Evolutionary conservation across 2,888 invertebrate species (phyloP), one percentile per base, ranked within the genome.

Genomic region (Leptinotarsa peninsularis): DNA sequence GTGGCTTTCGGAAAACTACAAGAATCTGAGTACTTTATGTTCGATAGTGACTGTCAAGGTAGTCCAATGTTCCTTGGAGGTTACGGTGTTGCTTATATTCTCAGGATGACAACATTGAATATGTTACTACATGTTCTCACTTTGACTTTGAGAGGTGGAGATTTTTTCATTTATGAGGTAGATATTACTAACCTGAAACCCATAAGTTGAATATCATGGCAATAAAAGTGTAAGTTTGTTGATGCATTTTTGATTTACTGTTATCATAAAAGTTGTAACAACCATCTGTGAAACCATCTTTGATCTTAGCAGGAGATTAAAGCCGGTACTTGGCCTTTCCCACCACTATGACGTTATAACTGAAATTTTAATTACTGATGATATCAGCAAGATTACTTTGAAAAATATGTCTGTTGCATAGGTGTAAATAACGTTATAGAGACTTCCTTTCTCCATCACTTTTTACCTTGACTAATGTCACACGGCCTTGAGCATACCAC

Each of bases 21-120:
- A 49, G 88, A 88, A 0, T 83, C 86, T 17, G 93, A 93, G 15
- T 93, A 92, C 82, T 93, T 92, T 80, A 91, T 93, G 91, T 93
- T 90, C 83, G 93, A 93, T 82, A 92, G 92, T 80, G 92, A 92
- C 85, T 90, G 90, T 76, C 87, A 89, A 80, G 93, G 93, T 10
- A 87, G 89, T 4, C 93, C 93, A 0, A 85, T 93, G 81, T 93
- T 92, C 83, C 86, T 89, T 49, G 91, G 91, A 1, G 90, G 71
- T 63, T 75, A n/a, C 33, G 87, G 87, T 18, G 88, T 90, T 13
- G 89, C 92, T 0, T 93, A 93, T 82, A 87, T 92, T 67, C 85
- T 93, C 67, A 90, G 92, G 79, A 81, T 77, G 76, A 84, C 84
- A 0, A 84, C 82, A 5, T 69, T 86, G 50, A 85, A 85, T 71